Percentiles rank a stretch among this genome's conserved stretches.
phyloP scores from a whole-genome alignment of 2,888 invertebrate species.

The Oxytorus armatus region DNA sequence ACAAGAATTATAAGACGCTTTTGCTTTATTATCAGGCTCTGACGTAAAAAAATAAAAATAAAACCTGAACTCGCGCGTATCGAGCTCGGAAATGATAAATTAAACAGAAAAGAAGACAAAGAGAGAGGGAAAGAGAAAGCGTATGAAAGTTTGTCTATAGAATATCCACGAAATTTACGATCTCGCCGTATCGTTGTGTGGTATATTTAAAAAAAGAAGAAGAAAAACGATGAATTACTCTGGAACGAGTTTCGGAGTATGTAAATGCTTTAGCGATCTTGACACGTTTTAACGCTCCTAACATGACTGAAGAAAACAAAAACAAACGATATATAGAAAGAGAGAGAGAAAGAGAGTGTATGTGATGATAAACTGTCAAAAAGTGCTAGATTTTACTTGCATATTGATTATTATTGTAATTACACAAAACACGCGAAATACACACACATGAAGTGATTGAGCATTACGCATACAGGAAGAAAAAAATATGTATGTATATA shows the following conservation, averaged over 20 bases:
- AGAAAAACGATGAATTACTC: conserved; percentile 51
- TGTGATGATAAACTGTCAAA: conserved; percentile 64
- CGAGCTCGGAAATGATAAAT: conserved; percentile 42
- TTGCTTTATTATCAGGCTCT: conserved; percentile 57
- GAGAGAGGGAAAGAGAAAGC: conserved; percentile 53
- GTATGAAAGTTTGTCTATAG: conserved; percentile 69
- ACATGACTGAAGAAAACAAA: conserved; percentile 62
- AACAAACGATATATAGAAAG: conserved; percentile 46
- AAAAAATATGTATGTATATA: conserved; percentile 66
- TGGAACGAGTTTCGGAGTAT: conserved; percentile 63
- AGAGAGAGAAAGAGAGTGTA: conserved; percentile 61
- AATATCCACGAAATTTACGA: conserved; percentile 52
- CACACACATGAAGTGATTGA: conserved; percentile 60
- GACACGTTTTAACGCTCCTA: conserved; percentile 75
- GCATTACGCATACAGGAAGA: conserved; percentile 57
- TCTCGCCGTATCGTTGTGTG: conserved; percentile 40
- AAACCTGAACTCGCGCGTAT: conserved; percentile 30
- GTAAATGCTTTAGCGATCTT: conserved; percentile 75
- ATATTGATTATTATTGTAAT: conserved; percentile 67
- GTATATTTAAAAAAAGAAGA: conserved; percentile 28
- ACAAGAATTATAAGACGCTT: conserved; percentile 46
- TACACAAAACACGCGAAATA: conserved; percentile 57
- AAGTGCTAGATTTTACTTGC: conserved; percentile 69
- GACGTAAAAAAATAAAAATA: conserved; percentile 42
- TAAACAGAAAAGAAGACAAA: conserved; percentile 49